Evolutionary conservation across 2,888 invertebrate species (phyloP), one percentile per base, ranked within the genome.

Genomic region (Odontothrips loti): DNA sequence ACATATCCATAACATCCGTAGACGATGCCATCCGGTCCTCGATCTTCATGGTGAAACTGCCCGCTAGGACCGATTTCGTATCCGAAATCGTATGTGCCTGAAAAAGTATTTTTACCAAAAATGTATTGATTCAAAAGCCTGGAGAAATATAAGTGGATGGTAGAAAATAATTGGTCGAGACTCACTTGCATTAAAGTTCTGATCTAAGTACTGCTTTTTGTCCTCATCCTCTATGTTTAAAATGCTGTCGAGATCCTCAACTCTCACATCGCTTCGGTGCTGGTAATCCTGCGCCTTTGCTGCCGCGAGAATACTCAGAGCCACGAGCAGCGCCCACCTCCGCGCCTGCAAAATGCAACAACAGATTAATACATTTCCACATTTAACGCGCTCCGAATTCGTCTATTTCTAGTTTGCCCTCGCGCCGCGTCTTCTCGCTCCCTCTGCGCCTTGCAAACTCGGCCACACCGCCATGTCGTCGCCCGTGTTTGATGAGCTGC

Each of bases 1-100:
- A 94, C 90, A 87, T 93, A 93, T 47, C 94, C 94, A 84, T 94
- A 94, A 86, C 94, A 94, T 83, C 94, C 94, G 85, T 94, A 94
- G 0, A 94, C 94, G 27, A 94, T 92, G 29, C 92, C 93, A 85
- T 94, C 94, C 0, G 93, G 92, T 8, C 93, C 94, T 82, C 92
- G 91, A 82, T 90, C 92, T 87, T 94, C 94, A 86, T 94, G 94
- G 86, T 94, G 94, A 86, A 94, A 94, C 87, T 94, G 94, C 75
- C 93, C 93, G 85, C 91, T 91, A 4, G 93, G 92, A 81, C 91
- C 92, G 81, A 94, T 91, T 86, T 94, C 93, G 86, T 94, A 94
- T 82, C 94, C 94, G 86, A 93, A 94, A 85, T 92, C 92, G 86
- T 94, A 94, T 83, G 92, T 90, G 87, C 90, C 94, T 93, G 85